Percentiles rank a stretch among this genome's conserved stretches.
Evolutionary conservation across 2,797 vertebrate genomes (phyloP).

Genomic region (Neosilurus mollespiculum): DNA sequence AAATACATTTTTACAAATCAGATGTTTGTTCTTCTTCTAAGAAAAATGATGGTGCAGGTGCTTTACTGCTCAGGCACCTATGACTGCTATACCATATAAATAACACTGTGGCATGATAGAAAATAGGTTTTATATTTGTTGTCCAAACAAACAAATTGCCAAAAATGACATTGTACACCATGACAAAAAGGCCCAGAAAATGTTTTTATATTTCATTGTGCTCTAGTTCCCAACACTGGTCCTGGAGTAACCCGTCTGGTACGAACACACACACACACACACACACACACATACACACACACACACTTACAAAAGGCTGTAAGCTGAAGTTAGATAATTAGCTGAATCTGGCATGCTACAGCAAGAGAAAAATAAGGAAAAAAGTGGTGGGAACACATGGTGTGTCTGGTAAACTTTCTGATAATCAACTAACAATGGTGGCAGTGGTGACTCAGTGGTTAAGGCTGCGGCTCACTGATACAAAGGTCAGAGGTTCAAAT

Average conservation of each 20-base stretch:
- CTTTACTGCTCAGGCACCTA: neutral
- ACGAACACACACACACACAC: neutral
- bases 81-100: neutral
- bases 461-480: too few relatives aligned
- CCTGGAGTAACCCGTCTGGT: neutral
- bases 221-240: neutral
- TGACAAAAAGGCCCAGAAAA: too few relatives aligned
- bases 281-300: neutral
- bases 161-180: neutral
- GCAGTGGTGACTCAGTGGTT: too few relatives aligned
- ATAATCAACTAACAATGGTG: neutral
- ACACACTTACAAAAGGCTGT: neutral
- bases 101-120: neutral
- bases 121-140: neutral
- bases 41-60: neutral
- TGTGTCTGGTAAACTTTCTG: neutral
- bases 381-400: neutral
- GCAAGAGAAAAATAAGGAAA: neutral
- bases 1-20: neutral
- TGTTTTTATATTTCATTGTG: neutral
- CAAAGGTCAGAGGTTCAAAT: too few relatives aligned
- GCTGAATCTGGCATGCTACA: neutral
- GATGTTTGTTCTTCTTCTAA: neutral
- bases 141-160: neutral
- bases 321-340: conserved; percentile 3